phyloP scores from a whole-genome alignment of 1,140 invertebrate species.

The Pinna nobilis region DNA sequence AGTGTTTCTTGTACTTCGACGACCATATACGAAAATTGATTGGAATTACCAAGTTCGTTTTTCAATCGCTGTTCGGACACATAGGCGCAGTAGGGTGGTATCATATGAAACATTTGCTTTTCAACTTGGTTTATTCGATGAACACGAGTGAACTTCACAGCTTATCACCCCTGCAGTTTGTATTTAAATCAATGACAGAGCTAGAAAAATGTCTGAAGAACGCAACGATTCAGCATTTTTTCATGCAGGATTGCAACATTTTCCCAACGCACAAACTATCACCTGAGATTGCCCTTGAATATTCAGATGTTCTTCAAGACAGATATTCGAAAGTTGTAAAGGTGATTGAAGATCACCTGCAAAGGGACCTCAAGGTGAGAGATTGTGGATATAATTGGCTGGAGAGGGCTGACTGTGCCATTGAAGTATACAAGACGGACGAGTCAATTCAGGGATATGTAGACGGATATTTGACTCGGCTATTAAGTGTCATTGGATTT shows the following conservation, averaged over 20 bases:
- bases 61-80: constrained; percentile 5
- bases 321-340: constrained; percentile 1
- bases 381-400: neutral
- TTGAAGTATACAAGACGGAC: neutral
- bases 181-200: neutral
- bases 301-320: neutral
- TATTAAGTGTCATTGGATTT: constrained; percentile 28
- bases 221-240: constrained; percentile 22
- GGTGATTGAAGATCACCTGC: neutral
- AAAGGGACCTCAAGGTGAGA: neutral
- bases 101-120: constrained; percentile 29
- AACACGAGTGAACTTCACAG: neutral
- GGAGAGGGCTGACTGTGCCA: neutral
- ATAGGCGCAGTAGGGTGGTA: constrained; percentile 12
- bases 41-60: constrained; percentile 33
- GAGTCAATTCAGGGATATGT: neutral
- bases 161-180: constrained; percentile 2
- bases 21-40: constrained; percentile 13
- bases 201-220: neutral
- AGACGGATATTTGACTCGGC: constrained; percentile 22
- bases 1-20: constrained; percentile 19
- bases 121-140: constrained; percentile 15
- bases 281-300: neutral
- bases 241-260: constrained; percentile 32
- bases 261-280: constrained; percentile 29